Evolutionary conservation across 2,888 invertebrate species (phyloP), one percentile per base, ranked within the genome.

Genomic region (Erpobdella octoculata): DNA sequence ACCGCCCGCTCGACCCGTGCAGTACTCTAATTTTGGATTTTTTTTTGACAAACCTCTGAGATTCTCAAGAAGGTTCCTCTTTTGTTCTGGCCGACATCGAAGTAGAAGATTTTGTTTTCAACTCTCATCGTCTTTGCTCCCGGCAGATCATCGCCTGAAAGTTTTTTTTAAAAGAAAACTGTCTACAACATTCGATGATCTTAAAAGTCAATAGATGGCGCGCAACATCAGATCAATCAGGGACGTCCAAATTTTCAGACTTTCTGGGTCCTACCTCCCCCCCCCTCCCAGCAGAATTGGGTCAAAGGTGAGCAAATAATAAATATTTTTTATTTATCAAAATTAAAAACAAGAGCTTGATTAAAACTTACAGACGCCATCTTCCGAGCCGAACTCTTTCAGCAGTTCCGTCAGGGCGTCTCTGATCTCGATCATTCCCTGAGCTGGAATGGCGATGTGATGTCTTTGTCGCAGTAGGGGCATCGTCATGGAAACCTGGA

Each of bases 61-160:
- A 98, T 92, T 85, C 97, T 91, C 92, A 98, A 92, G 86, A 95
- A 98, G 81, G 96, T 91, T 79, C 98, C 98, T 83, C 97, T 91
- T 86, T 94, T 93, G 86, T 98, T 98, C 86, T 96, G 94, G 78
- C 96, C 96, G 82, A 95, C 92, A 87, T 98, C 97, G 86, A 98
- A 98, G 87, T 96, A 97, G 87, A 98, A 98, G 86, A 94, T 95
- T 87, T 98, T 98, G 88, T 95, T 95, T 87, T 97, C 97, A 79
- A 95, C 95, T 82, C 95, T 91, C 88, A 97, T 89, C 48, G 80
- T 80, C 73, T 79, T 80, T 71, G 81, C 79, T 71, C 85, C 85
- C 66, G 86, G 62, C 62, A 62, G 12, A 8, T 53, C 53, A n/a
- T 53, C 53, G 21, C 21, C n/a, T n/a, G n/a, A n/a, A n/a, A n/a